phyloP scores from a whole-genome alignment of 2,113 vertebrate genomes.

The Myotis davidii region DNA sequence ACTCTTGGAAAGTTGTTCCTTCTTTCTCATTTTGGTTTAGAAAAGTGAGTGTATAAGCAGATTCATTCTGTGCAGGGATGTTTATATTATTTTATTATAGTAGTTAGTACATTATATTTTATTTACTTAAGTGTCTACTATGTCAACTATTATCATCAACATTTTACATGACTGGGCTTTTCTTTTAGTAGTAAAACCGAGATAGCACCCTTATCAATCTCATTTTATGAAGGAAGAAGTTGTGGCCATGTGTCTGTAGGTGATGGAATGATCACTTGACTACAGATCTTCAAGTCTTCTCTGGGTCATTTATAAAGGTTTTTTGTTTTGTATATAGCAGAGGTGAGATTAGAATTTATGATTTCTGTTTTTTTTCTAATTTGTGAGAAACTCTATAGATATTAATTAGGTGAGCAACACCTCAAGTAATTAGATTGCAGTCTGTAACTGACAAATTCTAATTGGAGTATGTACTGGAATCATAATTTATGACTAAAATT shows the following conservation, averaged over 20 bases:
- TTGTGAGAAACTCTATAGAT: neutral
- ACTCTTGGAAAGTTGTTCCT: neutral
- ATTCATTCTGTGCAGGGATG: neutral
- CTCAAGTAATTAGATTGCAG: neutral
- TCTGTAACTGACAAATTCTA: neutral
- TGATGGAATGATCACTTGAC: neutral
- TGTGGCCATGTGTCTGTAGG: neutral
- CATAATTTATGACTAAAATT: slow-evolving; percentile 43
- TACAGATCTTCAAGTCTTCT: neutral
- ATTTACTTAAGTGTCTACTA: slow-evolving; percentile 11
- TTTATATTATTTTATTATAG: neutral
- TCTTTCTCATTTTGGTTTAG: slow-evolving; percentile 16
- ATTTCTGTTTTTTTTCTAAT: neutral
- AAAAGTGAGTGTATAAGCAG: neutral
- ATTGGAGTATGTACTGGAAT: neutral
- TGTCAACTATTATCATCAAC: neutral
- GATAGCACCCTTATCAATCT: neutral
- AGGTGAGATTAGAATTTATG: neutral
- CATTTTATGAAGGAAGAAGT: neutral
- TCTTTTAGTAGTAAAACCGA: neutral
- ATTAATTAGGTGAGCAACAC: neutral
- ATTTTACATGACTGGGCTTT: neutral
- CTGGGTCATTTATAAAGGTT: neutral
- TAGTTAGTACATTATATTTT: neutral
- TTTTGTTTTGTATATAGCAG: neutral